These are phyloP conservation scores for Spisula solida DNA, from an alignment of 2,888 invertebrate species.

Conservation along the genomic window DNA sequence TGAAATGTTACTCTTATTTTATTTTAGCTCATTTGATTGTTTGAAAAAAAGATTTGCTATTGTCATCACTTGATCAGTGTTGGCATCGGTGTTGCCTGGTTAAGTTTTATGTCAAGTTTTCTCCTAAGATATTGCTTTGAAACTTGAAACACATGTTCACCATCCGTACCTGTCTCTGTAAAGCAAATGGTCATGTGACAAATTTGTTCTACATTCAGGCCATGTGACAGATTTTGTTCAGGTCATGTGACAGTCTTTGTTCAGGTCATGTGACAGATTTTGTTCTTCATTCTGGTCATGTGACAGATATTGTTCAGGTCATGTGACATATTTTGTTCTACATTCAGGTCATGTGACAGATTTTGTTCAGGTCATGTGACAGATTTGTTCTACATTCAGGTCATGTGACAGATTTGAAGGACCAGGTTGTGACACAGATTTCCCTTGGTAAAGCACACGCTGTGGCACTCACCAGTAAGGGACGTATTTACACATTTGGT, in stretches of 20 bases:
- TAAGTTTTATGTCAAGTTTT: too few relatives aligned
- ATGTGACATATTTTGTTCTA: too few relatives aligned
- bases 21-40: too few relatives aligned
- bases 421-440: constrained; percentile 92
- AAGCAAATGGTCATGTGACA: constrained; percentile 86
- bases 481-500: constrained; percentile 97
- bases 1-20: too few relatives aligned
- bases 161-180: too few relatives aligned
- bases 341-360: too few relatives aligned
- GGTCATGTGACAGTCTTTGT: not conserved
- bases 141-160: too few relatives aligned
- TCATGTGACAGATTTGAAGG: constrained; percentile 92
- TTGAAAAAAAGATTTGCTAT: too few relatives aligned
- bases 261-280: constrained; percentile 87
- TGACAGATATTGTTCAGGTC: constrained; percentile 89
- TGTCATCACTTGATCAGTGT: too few relatives aligned
- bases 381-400: constrained; percentile 87
- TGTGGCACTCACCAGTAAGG: constrained; percentile 95
- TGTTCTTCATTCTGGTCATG: constrained; percentile 89
- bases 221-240: constrained; percentile 89
- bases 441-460: constrained; percentile 98
- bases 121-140: too few relatives aligned
- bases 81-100: too few relatives aligned
- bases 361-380: constrained; percentile 87
- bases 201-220: constrained; percentile 87